phyloP scores from a whole-genome alignment of 2,888 invertebrate genomes.

The Eristalis pertinax region DNA sequence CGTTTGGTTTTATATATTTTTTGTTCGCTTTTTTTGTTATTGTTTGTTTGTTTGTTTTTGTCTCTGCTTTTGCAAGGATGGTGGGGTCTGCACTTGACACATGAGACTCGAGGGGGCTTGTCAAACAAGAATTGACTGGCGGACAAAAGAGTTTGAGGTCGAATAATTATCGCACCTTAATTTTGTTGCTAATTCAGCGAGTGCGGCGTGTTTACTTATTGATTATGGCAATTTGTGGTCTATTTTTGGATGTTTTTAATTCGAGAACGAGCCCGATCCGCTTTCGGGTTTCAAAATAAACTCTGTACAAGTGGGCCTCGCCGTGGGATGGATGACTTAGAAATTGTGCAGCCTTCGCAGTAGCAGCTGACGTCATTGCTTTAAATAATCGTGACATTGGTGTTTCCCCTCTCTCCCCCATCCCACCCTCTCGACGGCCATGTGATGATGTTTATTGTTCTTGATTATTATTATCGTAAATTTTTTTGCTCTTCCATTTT shows the following conservation, averaged over 20 bases:
- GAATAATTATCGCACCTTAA: conserved; percentile 25
- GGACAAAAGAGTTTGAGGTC: background rate
- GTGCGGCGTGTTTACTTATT: background rate
- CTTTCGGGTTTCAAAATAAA: conserved; percentile 16
- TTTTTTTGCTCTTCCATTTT: conserved; percentile 20
- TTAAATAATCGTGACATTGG: conserved; percentile 53
- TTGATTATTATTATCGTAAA: conserved; percentile 54
- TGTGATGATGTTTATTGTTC: conserved; percentile 63
- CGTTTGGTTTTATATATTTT: background rate
- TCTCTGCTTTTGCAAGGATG: background rate
- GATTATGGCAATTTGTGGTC: background rate
- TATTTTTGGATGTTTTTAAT: conserved; percentile 7
- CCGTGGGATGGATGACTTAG: background rate
- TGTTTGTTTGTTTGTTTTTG: background rate
- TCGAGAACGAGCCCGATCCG: background rate
- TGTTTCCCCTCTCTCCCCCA: too few relatives aligned
- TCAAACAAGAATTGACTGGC: background rate
- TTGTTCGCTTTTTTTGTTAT: background rate
- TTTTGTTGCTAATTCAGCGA: conserved; percentile 23
- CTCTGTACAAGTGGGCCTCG: background rate
- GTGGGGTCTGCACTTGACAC: conserved; percentile 24
- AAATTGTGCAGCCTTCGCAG: conserved; percentile 20
- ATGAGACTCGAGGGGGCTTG: conserved; percentile 28
- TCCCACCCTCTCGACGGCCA: conserved; percentile 8
- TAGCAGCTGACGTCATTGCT: conserved; percentile 55